Base-by-base conservation (phyloP, 2,888 invertebrate species). In the Hydroisotoma schaefferi region DNA sequence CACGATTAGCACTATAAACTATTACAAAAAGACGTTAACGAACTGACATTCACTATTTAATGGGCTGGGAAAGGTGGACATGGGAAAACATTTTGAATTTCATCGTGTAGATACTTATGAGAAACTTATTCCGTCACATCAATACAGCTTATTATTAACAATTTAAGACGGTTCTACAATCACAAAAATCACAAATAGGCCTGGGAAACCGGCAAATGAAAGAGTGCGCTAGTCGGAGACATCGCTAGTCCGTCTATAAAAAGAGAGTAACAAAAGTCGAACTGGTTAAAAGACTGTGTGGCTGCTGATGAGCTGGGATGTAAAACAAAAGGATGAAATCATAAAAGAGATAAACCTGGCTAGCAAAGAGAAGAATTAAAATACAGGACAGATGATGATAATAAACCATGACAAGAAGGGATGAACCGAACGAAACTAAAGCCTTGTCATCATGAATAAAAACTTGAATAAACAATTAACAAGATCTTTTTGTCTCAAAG, bases 371-470 rank as follows among this genome's bases (percentile, higher is more conserved):
- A 49, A 22, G 51, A 51, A 38, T 51, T 57, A 57, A 57, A 57
- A 57, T 43, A 57, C 40, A 53, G 44, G 49, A 59, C 57, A 59
- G 55, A 59, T 40, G 52, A 55, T 33, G 56, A 57, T 58, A 58
- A 62, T 51, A 48, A 37, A 18, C 20, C 37, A 22, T 52, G 52
- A 52, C 28, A 55, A 59, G 55, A 54, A 40, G 44, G 40, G 49
- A 57, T 63, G 57, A 57, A 38, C 37, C 37, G 55, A 57, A 63
- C 51, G 28, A 53, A 53, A 44, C 47, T 52, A 22, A n/a, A 63
- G 60, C 54, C 60, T 57, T 63, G 60, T 63, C 63, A 60, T 63
- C 63, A 33, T 62, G 49, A 48, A 59, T 47, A 63, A 33, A n/a
- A 52, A 40, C 51, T 46, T 28, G 63, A 57, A 59, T 59, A 44